Evolutionary conservation across 2,888 invertebrate species (phyloP).

Genomic region (Alitta virens): DNA sequence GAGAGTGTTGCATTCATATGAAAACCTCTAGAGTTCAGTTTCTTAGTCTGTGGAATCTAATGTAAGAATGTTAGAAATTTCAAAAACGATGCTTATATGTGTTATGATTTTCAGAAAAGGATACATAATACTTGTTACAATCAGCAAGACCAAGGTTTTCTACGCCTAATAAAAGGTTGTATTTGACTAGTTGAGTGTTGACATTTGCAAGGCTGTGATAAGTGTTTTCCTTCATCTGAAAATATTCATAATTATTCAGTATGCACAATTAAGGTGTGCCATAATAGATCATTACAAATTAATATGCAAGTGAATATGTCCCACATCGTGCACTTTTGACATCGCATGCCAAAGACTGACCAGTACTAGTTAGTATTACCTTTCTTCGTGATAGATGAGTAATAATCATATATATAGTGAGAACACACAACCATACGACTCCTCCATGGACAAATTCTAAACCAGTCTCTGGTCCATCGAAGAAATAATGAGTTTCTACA

Average conservation of each 20-base stretch:
- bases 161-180: constrained; percentile 26
- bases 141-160: constrained; percentile 30
- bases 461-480: constrained; percentile 18
- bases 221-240: constrained; percentile 26
- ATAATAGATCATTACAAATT: too few species aligned
- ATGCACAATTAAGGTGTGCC: too few species aligned
- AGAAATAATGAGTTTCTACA: constrained; percentile 23
- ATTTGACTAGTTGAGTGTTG: constrained; percentile 24
- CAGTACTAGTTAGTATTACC: too few species aligned
- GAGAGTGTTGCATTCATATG: too few species aligned
- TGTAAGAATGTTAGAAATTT: constrained; percentile 13
- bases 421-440: constrained; percentile 30
- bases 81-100: too few species aligned
- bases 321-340: too few species aligned
- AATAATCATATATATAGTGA: constrained; percentile 28
- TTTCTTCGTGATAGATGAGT: constrained; percentile 26
- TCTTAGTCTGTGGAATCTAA: constrained; percentile 32
- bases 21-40: too few species aligned
- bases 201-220: constrained; percentile 20
- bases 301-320: too few species aligned
- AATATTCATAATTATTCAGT: too few species aligned
- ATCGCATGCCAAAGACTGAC: too few species aligned
- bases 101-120: too few species aligned
- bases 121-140: constrained; percentile 32
- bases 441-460: constrained; percentile 31